These are phyloP conservation scores for Natrix natrix DNA, from an alignment of 2,797 vertebrate genomes.

Conservation along the genomic window DNA sequence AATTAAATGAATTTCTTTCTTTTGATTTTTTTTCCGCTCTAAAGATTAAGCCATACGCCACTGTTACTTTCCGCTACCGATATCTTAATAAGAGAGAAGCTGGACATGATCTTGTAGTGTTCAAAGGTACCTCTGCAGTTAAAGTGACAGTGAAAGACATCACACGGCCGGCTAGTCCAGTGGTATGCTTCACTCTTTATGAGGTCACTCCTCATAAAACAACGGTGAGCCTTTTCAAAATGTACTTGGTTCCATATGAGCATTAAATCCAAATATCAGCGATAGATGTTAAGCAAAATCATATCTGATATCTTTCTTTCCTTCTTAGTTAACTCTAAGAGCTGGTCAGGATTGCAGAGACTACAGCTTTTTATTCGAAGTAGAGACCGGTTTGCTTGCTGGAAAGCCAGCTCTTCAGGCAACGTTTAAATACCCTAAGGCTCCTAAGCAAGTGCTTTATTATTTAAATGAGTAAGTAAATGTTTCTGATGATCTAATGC, in stretches of 20 bases:
- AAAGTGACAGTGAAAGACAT: conserved; percentile 79
- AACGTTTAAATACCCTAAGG: background rate
- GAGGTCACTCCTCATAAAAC: background rate
- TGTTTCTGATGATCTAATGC: background rate
- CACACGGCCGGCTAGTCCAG: background rate
- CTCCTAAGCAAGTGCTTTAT: accelerated
- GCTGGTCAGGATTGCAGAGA: background rate
- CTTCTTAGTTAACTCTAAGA: background rate
- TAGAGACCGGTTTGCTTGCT: background rate
- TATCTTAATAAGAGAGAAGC: conserved; percentile 68
- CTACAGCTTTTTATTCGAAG: accelerated
- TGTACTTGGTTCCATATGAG: background rate
- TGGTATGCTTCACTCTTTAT: background rate
- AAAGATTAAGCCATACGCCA: conserved; percentile 71
- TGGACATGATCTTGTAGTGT: conserved; percentile 79
- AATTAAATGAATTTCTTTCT: conserved; percentile 16
- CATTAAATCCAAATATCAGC: too few species aligned
- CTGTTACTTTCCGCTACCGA: conserved; percentile 68
- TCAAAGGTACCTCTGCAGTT: conserved; percentile 67
- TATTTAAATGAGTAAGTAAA: background rate
- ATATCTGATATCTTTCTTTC: background rate
- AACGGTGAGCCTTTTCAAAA: background rate
- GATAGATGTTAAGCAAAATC: background rate
- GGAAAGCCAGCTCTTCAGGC: background rate
- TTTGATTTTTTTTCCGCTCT: conserved; percentile 59